A percentile compares a stretch with the other conserved stretches of the same genome.
These are phyloP conservation scores for Marasmarcha lunaedactyla DNA, from an alignment of 2,888 invertebrate species.

Conservation along the genomic window DNA sequence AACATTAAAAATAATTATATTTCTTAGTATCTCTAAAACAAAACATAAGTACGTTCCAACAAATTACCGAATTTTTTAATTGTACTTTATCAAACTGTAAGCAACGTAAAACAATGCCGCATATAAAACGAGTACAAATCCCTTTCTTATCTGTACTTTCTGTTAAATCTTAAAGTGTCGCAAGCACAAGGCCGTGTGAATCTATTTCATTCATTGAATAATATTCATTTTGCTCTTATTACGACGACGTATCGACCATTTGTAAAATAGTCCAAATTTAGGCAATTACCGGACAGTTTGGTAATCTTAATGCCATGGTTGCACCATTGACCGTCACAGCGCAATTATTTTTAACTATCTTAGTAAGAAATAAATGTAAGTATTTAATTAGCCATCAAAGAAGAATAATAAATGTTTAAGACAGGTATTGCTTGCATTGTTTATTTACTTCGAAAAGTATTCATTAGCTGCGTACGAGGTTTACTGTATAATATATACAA, in stretches of 20 bases:
- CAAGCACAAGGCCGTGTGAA: constrained; percentile 57
- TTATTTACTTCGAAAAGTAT: too few relatives aligned
- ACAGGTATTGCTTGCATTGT: too few relatives aligned
- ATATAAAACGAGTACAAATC: constrained; percentile 49
- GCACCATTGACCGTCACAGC: constrained; percentile 27
- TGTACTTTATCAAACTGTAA: constrained; percentile 15
- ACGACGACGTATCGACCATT: constrained; percentile 44
- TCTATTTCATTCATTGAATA: constrained; percentile 30
- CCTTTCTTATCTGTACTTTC: constrained; percentile 47
- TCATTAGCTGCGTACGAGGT: too few relatives aligned
- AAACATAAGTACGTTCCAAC: not conserved
- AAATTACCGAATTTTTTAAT: too few relatives aligned
- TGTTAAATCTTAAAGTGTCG: constrained; percentile 52
- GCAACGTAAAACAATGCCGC: constrained; percentile 48
- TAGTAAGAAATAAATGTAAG: too few relatives aligned
- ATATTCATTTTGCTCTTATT: constrained; percentile 27
- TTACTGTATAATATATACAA: too few relatives aligned
- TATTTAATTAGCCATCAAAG: too few relatives aligned
- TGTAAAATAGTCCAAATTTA: constrained; percentile 49
- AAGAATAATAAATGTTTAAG: too few relatives aligned
- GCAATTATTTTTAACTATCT: constrained; percentile 8
- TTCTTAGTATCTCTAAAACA: too few relatives aligned
- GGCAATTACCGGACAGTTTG: constrained; percentile 47
- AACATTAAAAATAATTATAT: too few relatives aligned
- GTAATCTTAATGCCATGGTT: constrained; percentile 38